phyloP scores from a whole-genome alignment of 2,113 vertebrate species.

The Poecilia latipinna region DNA sequence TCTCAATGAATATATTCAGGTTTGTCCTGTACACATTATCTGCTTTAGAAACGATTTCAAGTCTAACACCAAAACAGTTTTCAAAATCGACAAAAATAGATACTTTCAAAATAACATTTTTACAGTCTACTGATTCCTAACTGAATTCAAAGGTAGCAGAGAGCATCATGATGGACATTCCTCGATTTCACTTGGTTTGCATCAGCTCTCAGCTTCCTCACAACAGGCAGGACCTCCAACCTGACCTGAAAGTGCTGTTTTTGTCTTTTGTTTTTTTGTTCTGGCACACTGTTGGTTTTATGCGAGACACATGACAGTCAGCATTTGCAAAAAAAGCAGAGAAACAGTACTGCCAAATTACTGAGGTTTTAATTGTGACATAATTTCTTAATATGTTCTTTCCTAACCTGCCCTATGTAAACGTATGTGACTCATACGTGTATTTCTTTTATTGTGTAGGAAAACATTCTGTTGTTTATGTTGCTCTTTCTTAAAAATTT shows the following conservation, averaged over 20 bases:
- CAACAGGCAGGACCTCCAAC: too few species aligned
- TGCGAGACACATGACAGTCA: neutral
- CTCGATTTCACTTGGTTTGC: neutral
- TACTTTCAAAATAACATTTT: neutral
- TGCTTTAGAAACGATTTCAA: neutral
- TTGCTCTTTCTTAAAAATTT: neutral
- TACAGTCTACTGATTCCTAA: neutral
- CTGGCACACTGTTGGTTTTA: neutral
- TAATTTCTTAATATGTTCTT: neutral
- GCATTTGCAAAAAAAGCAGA: neutral
- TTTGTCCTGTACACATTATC: neutral
- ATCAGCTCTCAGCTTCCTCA: neutral
- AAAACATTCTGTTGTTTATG: neutral
- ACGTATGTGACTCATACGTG: too few species aligned
- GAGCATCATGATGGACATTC: neutral
- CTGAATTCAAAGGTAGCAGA: neutral
- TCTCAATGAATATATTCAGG: neutral
- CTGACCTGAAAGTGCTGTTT: neutral
- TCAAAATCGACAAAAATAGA: neutral
- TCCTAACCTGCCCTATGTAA: neutral
- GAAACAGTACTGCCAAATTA: neutral
- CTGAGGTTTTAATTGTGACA: neutral
- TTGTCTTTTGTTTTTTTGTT: too few species aligned
- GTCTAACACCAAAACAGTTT: too few species aligned
- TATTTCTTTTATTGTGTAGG: neutral